Evolutionary conservation across 2,113 vertebrate species (phyloP), one percentile per base, ranked within the genome.

Genomic region (Eulacestoma nigropectus): DNA sequence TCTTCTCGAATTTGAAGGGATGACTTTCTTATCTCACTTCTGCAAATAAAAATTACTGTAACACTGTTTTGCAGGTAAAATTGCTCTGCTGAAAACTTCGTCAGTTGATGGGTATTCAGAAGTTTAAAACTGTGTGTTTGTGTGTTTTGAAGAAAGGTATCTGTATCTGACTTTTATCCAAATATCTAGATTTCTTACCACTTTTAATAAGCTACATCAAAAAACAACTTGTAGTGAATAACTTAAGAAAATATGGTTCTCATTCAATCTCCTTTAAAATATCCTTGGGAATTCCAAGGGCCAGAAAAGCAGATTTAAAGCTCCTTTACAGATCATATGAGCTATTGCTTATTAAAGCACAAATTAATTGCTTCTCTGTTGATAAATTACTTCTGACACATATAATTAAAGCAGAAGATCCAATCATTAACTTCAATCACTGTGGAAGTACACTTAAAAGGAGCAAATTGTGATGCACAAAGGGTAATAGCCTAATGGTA

Each of bases 371-470:
- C 39, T 96, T 96, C 14, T 91, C 72, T 42, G 57, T 64, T 96
- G 92, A 97, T 90, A 95, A 96, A 97, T 96, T 97, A 94, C 49
- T 97, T 97, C 37, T 97, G 96, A 95, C 89, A 94, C 26, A 52
- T 60, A 32, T 83, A 95, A 90, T 97, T 97, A 90, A 93, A 96
- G 79, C 46, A 86, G 82, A 96, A 95, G 60, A 86, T 84, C 91
- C 65, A 77, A 81, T 91, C 72, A 94, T 78, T 96, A 97, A 59
- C 67, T 84, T 67, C 41, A 96, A 94, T 95, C 89, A 92, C 73
- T 90, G 57, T 22, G 78, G 93, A 95, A 93, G 26, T 55, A 82
- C 72, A 85, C 22, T 82, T 82, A 73, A 96, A 78, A 88, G 86
- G 35, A 72, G n/a, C n/a, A 90, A 94, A 89, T 33, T 84, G 26